These are phyloP conservation scores for Spea bombifrons DNA, from an alignment of 2,113 vertebrate genomes.

Conservation along the genomic window DNA sequence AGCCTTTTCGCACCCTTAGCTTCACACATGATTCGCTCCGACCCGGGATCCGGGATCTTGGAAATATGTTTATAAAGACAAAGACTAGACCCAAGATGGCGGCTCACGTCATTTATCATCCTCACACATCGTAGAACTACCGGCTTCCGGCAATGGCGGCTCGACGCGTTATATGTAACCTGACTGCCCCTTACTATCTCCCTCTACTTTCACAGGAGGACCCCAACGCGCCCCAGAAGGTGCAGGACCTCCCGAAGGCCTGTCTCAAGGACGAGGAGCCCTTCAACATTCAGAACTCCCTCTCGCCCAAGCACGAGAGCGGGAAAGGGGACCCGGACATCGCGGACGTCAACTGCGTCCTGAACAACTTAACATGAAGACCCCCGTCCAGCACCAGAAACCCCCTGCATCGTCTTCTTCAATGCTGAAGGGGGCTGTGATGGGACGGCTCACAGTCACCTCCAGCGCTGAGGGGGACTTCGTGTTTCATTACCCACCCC, in stretches of 20 bases:
- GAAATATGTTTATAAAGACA: no score
- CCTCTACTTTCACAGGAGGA: constrained; percentile 71
- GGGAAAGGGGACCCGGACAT: constrained; percentile 83
- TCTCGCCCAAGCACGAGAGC: constrained; percentile 87
- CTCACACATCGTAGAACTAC: no score
- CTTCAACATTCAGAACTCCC: constrained; percentile 91
- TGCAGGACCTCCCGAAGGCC: constrained; percentile 90
- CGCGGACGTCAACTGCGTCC: constrained; percentile 86
- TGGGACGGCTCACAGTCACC: not conserved
- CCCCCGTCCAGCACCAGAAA: constrained; percentile 11
- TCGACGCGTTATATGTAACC: no score
- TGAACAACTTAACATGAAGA: constrained; percentile 92
- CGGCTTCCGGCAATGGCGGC: no score
- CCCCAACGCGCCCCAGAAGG: constrained; percentile 84
- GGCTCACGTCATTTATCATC: no score
- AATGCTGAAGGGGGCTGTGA: constrained; percentile 27
- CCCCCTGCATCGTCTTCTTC: constrained; percentile 24
- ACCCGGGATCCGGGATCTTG: no score
- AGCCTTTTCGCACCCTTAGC: no score
- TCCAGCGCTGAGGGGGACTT: constrained; percentile 28
- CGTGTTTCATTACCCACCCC: constrained; percentile 48
- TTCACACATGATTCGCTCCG: no score
- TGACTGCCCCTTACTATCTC: constrained; percentile 4
- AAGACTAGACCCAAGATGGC: no score
- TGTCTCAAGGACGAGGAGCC: constrained; percentile 87